A percentile compares a stretch with the other conserved stretches of the same genome.
These are phyloP conservation scores for Volucella bombylans DNA, from an alignment of 2,888 invertebrate genomes.

Conservation along the genomic window DNA sequence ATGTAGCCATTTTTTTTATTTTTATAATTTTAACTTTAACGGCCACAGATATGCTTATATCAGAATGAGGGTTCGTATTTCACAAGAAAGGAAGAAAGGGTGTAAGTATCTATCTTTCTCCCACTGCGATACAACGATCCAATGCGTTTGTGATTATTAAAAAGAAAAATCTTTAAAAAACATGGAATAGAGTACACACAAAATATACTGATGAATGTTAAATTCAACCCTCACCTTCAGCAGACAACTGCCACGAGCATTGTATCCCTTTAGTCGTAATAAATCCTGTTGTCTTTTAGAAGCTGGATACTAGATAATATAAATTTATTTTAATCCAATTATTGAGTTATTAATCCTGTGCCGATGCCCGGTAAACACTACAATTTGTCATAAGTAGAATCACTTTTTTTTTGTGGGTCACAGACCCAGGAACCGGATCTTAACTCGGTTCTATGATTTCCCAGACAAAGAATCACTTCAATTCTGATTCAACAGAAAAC, in stretches of 20 bases:
- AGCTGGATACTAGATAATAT: slow-evolving; percentile 32
- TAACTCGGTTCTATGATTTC: slow-evolving; percentile 9
- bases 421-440: slow-evolving; percentile 1
- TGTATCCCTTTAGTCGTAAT: slow-evolving; percentile 55
- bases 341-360: slow-evolving; percentile 54
- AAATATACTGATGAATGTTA: slow-evolving; percentile 52
- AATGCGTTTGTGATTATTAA: slow-evolving; percentile 58
- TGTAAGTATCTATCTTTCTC: slow-evolving; percentile 16
- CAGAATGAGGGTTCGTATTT: slow-evolving; percentile 58
- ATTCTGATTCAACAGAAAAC: slow-evolving; percentile 2
- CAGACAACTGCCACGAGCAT: slow-evolving; percentile 57
- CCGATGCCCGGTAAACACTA: slow-evolving; percentile 27
- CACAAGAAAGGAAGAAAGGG: slow-evolving; percentile 24
- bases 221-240: slow-evolving; percentile 68
- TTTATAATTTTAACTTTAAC: background rate
- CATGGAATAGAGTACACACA: background rate
- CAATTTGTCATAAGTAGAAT: slow-evolving; percentile 12
- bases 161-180: slow-evolving; percentile 19
- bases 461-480: slow-evolving; percentile 11
- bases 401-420: slow-evolving; percentile 14
- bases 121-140: slow-evolving; percentile 1
- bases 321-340: slow-evolving; percentile 70
- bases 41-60: slow-evolving; percentile 5
- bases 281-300: slow-evolving; percentile 60
- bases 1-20: slow-evolving; percentile 25